Conservation (phyloP, 2,888 invertebrate genomes). For the Deilephila elpenor region DNA sequence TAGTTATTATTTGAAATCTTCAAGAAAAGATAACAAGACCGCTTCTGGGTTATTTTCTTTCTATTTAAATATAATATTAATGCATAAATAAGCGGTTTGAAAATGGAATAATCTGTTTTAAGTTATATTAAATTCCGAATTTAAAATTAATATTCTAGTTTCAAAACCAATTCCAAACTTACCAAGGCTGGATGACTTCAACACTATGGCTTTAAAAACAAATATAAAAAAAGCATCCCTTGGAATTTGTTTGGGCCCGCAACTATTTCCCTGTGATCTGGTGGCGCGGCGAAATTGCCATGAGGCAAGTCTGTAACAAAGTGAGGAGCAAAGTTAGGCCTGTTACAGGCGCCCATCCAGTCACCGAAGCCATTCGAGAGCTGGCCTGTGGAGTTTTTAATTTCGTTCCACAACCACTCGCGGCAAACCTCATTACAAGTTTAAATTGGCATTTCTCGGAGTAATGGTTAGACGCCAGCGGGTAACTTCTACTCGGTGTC, state of each 20-base stretch:
- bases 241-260: neutral
- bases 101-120: too few relatives aligned
- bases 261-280: conserved; percentile 6
- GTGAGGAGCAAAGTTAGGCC: conserved; percentile 78
- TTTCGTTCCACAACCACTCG: conserved; percentile 80
- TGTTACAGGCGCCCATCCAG: conserved; percentile 70
- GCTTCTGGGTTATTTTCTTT: too few relatives aligned
- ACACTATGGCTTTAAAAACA: neutral
- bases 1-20: too few relatives aligned
- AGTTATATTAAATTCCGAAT: too few relatives aligned
- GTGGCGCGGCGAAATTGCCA: conserved; percentile 55
- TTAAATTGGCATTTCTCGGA: conserved; percentile 84
- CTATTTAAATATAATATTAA: too few relatives aligned
- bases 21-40: too few relatives aligned
- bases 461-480: conserved; percentile 78
- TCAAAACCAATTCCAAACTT: neutral
- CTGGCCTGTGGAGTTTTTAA: conserved; percentile 77
- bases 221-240: neutral
- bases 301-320: conserved; percentile 70
- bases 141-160: too few relatives aligned
- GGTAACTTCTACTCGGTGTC: conserved; percentile 71
- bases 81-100: too few relatives aligned
- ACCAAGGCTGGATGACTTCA: neutral
- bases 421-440: conserved; percentile 83
- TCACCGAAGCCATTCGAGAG: conserved; percentile 64